Evolutionary conservation across 2,888 invertebrate species (phyloP).

Genomic region (Bruchidius siliquastri): DNA sequence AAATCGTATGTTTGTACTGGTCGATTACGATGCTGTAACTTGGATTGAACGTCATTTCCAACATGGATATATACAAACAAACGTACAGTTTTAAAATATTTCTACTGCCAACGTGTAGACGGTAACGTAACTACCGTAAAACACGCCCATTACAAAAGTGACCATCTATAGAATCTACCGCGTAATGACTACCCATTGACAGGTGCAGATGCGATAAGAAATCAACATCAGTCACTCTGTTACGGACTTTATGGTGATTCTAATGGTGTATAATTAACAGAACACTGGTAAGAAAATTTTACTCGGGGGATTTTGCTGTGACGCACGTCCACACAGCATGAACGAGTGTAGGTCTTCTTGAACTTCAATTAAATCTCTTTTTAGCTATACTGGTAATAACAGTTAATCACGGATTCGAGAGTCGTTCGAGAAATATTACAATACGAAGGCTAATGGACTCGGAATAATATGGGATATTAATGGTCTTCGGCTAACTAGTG

Average conservation of each 20-base stretch:
- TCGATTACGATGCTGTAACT: too few species aligned
- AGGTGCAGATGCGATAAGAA: not conserved
- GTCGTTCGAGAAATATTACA: not conserved
- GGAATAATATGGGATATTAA: not conserved
- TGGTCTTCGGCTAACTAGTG: not conserved
- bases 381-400: not conserved
- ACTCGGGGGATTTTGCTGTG: not conserved
- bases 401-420: not conserved
- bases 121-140: too few species aligned
- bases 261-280: not conserved
- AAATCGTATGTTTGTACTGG: too few species aligned
- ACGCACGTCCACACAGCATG: not conserved
- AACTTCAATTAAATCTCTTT: not conserved
- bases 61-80: too few species aligned
- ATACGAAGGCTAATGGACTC: not conserved
- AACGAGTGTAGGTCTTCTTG: not conserved
- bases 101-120: too few species aligned
- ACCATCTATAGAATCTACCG: not conserved
- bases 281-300: not conserved
- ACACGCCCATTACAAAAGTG: too few species aligned
- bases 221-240: not conserved
- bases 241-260: not conserved
- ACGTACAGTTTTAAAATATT: too few species aligned
- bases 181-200: not conserved
- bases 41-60: too few species aligned